Conservation (phyloP, 2,888 invertebrate genomes). For the Zaprionus lineosus region DNA sequence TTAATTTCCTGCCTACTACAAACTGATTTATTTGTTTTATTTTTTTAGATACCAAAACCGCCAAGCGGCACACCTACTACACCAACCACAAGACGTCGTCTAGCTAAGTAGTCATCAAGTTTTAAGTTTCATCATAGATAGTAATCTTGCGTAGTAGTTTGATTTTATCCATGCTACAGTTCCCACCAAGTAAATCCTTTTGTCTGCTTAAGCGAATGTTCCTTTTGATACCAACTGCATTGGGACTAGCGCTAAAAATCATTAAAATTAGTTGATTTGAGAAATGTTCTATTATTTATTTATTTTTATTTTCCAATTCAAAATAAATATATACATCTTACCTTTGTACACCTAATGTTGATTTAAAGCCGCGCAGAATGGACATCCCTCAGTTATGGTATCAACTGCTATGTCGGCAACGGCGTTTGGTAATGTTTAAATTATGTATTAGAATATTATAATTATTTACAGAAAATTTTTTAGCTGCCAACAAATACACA, state of each 20-base stretch:
- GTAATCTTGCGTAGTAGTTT: conserved; percentile 11
- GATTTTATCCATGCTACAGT: not conserved
- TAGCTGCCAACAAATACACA: too few species aligned
- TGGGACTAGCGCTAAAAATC: conserved; percentile 13
- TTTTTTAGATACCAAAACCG: conserved; percentile 79
- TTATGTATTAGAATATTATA: too few species aligned
- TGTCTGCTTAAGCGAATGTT: conserved; percentile 11
- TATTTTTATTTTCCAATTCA: conserved; percentile 15
- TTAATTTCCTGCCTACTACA: too few species aligned
- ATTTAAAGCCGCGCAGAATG: too few species aligned
- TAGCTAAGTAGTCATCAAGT: conserved; percentile 62
- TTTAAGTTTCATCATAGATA: conserved; percentile 52
- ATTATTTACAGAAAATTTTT: too few species aligned
- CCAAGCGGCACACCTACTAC: conserved; percentile 81
- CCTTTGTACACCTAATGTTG: too few species aligned
- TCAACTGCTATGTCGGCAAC: too few species aligned
- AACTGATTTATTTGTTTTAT: not conserved
- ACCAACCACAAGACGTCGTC: conserved; percentile 78
- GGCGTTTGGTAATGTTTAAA: too few species aligned
- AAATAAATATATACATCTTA: conserved; percentile 44
- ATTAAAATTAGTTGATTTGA: conserved; percentile 16
- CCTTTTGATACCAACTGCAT: conserved; percentile 22
- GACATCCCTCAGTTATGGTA: too few species aligned
- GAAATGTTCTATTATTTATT: conserved; percentile 22
- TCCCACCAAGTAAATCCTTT: conserved; percentile 1